Conservation (phyloP, 35 echinoderm and acorn worm species). For the Heliocidaris erythrogramma region DNA sequence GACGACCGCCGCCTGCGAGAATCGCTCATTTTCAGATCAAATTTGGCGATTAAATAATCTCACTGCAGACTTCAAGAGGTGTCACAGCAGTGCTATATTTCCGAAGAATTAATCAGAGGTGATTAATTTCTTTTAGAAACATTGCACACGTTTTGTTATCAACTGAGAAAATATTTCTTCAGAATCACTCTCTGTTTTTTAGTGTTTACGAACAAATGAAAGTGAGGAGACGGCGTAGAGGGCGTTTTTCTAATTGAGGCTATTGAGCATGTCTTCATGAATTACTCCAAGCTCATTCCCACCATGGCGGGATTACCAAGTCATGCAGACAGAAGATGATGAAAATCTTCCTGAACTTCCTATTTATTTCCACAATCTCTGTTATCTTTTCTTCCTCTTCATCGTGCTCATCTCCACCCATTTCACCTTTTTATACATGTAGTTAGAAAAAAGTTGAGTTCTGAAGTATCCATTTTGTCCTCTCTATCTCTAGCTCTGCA, state of each 20-base stretch:
- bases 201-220: background rate
- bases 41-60: background rate
- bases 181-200: background rate
- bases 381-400: too few relatives aligned
- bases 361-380: too few relatives aligned
- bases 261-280: background rate
- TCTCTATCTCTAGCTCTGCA: too few relatives aligned
- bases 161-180: background rate
- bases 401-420: too few relatives aligned
- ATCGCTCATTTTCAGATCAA: conserved; percentile 37
- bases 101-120: background rate
- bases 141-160: background rate
- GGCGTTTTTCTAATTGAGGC: background rate
- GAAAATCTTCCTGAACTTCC: too few relatives aligned
- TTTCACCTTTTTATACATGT: too few relatives aligned
- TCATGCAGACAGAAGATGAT: too few relatives aligned
- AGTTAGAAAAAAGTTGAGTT: too few relatives aligned
- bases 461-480: too few relatives aligned
- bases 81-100: background rate
- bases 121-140: background rate
- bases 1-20: conserved; percentile 48
- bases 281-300: too few relatives aligned
- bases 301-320: too few relatives aligned
- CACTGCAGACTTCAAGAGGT: background rate
- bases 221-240: background rate